Evolutionary conservation across 2,797 vertebrate genomes (phyloP), one percentile per base, ranked within the genome.

Genomic region (Arrhamphus sclerolepis): DNA sequence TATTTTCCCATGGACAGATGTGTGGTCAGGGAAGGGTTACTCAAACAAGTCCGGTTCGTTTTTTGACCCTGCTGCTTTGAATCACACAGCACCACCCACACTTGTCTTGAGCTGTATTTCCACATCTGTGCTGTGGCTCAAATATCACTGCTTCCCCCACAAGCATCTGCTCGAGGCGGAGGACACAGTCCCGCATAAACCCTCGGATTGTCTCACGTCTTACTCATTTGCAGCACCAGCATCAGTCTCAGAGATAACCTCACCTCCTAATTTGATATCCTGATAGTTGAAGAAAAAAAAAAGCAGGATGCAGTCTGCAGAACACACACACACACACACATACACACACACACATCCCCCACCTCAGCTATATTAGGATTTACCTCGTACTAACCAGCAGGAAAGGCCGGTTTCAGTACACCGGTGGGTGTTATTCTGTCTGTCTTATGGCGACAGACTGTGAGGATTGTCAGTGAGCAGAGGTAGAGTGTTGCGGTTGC

Each of bases 401-500:
- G 39, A 66, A 24, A 55, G 64, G 66, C 61, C 57, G 4, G 66
- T 80, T 82, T 83, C 58, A 58, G 41, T 51, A 65, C 59, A 78
- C 64, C 11, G 53, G 49, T 49, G 69, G 65, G 53, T 83, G 59
- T 74, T 82, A 53, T 85, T 86, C 80, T 68, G 70, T 77, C 84
- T 69, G 49, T 78, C 60, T 86, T 80, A 81, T 49, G 66, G 66
- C 87, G 67, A 73, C 75, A 54, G 65, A 52, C 61, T 70, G 66
- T 64, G 72, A 82, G 81, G 81, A 66, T 55, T 72, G 65, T 78
- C 79, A 80, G 84, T 39, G 66, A 78, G 73, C 70, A 67, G 87
- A 90, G 87, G 87, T 75, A 77, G 79, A 87, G 77, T 56, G 78
- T 75, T 69, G 68, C n/a, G 66, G 91, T 93, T 92, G 90, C 91